Conservation (phyloP, 2,113 vertebrate genomes). For the Leucosticte australis region DNA sequence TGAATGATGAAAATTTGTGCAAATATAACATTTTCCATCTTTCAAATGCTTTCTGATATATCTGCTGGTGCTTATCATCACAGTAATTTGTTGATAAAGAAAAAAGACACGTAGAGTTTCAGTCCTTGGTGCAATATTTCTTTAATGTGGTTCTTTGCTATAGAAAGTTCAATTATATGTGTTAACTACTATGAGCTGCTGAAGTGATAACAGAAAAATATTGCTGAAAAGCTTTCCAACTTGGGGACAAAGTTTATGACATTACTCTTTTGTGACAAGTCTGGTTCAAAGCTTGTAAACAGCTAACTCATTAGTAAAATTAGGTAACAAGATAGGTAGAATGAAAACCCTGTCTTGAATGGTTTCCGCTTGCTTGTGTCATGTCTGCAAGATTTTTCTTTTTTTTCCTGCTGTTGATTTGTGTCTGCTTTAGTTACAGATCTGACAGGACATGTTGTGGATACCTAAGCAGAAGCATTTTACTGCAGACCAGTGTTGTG, state of each 20-base stretch:
- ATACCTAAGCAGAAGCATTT: background rate
- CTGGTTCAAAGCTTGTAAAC: conserved; percentile 33
- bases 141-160: conserved; percentile 45
- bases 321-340: background rate
- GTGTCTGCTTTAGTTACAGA: background rate
- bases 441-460: background rate
- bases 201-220: conserved; percentile 17
- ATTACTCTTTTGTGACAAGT: background rate
- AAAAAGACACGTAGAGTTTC: background rate
- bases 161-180: conserved; percentile 43
- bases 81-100: background rate
- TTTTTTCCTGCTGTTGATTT: background rate
- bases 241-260: background rate
- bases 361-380: background rate
- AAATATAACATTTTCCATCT: background rate
- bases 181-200: conserved; percentile 40
- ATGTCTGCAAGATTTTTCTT: background rate
- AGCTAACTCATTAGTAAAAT: background rate
- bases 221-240: conserved; percentile 44
- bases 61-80: background rate
- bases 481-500: background rate
- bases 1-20: background rate
- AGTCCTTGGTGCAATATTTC: conserved; percentile 1
- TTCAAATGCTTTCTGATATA: background rate
- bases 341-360: background rate